Percentiles rank a stretch among this genome's conserved stretches.
phyloP scores from a whole-genome alignment of 35 echinoderm and acorn worm species.

The Hemicentrotus pulcherrimus region DNA sequence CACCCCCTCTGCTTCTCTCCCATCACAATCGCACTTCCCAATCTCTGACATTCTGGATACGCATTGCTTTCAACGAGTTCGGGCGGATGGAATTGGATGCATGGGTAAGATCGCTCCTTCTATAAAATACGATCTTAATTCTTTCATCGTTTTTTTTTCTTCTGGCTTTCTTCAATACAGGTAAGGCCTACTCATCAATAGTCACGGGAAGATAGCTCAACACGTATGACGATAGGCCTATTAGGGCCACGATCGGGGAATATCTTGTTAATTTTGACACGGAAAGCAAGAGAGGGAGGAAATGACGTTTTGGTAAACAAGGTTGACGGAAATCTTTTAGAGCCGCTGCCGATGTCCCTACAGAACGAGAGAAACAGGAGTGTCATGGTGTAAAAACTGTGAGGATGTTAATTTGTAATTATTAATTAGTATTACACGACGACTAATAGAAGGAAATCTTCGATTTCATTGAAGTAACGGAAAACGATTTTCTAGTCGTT shows the following conservation, averaged over 20 bases:
- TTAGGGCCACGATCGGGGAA: neutral
- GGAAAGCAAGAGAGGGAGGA: neutral
- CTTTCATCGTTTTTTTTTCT: neutral
- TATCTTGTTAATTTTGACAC: neutral
- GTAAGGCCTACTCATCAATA: neutral
- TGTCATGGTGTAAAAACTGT: too few relatives aligned
- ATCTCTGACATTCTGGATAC: neutral
- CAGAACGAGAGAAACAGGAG: neutral
- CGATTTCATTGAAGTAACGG: too few relatives aligned
- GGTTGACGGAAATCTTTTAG: neutral
- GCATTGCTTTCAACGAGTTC: slow-evolving; percentile 16
- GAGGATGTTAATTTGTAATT: too few relatives aligned
- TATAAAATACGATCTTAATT: neutral
- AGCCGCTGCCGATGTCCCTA: neutral
- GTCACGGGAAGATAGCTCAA: slow-evolving; percentile 20
- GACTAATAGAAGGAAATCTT: too few relatives aligned
- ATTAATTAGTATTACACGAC: too few relatives aligned
- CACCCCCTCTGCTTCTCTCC: neutral
- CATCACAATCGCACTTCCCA: neutral
- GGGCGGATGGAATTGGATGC: neutral
- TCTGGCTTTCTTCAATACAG: neutral
- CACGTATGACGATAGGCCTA: slow-evolving; percentile 1
- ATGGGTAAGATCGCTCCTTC: neutral
- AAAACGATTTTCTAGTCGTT: too few relatives aligned
- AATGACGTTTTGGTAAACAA: neutral